Percentiles rank a stretch among this genome's conserved stretches.
phyloP scores from a whole-genome alignment of 2,888 invertebrate genomes.

The Cryptocephalus primarius region DNA sequence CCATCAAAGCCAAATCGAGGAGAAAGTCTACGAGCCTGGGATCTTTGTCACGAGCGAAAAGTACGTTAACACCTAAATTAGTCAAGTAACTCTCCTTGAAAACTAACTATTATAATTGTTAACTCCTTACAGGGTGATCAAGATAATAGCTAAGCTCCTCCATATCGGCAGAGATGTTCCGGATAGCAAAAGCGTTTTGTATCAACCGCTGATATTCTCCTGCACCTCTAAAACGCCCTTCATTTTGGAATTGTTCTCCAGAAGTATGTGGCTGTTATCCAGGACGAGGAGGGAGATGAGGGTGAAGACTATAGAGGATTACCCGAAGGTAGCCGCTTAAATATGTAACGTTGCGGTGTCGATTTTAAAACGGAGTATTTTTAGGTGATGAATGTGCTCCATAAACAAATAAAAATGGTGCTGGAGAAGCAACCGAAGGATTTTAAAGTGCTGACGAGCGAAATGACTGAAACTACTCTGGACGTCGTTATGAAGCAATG shows the following conservation, averaged over 20 bases:
- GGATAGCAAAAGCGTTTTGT: slow-evolving; percentile 21
- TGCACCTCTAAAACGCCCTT: slow-evolving; percentile 25
- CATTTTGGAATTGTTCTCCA: slow-evolving; percentile 31
- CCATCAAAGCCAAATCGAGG: slow-evolving; percentile 29
- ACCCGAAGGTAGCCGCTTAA: slow-evolving; percentile 24
- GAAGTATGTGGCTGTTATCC: slow-evolving; percentile 33
- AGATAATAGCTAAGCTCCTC: slow-evolving; percentile 28
- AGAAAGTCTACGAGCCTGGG: slow-evolving; percentile 28
- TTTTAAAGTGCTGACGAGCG: slow-evolving; percentile 25
- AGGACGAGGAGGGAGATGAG: slow-evolving; percentile 34
- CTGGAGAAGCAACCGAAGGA: slow-evolving; percentile 26
- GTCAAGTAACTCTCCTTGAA: neutral
- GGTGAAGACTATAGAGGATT: slow-evolving; percentile 29
- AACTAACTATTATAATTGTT: slow-evolving; percentile 1
- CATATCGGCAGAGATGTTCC: slow-evolving; percentile 30
- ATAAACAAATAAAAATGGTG: slow-evolving; percentile 29
- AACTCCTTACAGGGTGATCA: slow-evolving; percentile 23
- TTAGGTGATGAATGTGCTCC: slow-evolving; percentile 28
- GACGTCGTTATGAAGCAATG: slow-evolving; percentile 25
- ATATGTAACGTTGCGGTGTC: no score
- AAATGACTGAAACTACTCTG: slow-evolving; percentile 27
- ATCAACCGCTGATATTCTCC: slow-evolving; percentile 31
- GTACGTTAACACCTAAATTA: slow-evolving; percentile 11
- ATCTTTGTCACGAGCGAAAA: slow-evolving; percentile 29
- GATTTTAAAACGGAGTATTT: neutral